phyloP scores from a whole-genome alignment of 2,888 invertebrate species.

The Heliconius sara region DNA sequence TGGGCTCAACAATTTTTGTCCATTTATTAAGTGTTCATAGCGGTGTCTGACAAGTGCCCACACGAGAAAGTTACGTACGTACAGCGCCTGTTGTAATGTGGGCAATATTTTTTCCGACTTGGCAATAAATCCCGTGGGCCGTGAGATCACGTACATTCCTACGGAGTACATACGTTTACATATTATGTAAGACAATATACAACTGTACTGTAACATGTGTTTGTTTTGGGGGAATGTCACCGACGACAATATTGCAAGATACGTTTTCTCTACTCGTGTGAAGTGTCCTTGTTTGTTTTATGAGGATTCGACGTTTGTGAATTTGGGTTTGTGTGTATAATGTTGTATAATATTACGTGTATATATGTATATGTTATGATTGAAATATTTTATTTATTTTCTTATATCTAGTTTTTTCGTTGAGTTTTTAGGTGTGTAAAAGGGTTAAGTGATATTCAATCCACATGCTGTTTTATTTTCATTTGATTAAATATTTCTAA shows the following conservation, averaged over 20 bases:
- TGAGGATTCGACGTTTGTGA: conserved; percentile 6
- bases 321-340: not conserved
- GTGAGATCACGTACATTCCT: conserved; percentile 49
- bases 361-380: not conserved
- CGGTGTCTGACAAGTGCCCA: conserved; percentile 36
- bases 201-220: conserved; percentile 31
- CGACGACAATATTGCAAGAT: conserved; percentile 10
- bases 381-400: no score
- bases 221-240: conserved; percentile 34
- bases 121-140: conserved; percentile 50
- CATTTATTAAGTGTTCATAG: conserved; percentile 12
- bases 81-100: conserved; percentile 48
- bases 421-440: no score
- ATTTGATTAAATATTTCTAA: not conserved
- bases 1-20: not conserved
- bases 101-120: conserved; percentile 50
- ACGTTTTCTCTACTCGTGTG: not conserved
- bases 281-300: conserved; percentile 18
- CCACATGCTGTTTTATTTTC: no score
- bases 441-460: not conserved
- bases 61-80: conserved; percentile 40
- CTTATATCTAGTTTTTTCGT: no score
- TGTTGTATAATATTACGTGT: not conserved
- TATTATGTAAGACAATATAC: conserved; percentile 44
- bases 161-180: conserved; percentile 42